Percentiles rank a stretch among this genome's conserved stretches.
phyloP scores from a whole-genome alignment of 2,113 vertebrate species.

The Psilopogon haemacephalus region DNA sequence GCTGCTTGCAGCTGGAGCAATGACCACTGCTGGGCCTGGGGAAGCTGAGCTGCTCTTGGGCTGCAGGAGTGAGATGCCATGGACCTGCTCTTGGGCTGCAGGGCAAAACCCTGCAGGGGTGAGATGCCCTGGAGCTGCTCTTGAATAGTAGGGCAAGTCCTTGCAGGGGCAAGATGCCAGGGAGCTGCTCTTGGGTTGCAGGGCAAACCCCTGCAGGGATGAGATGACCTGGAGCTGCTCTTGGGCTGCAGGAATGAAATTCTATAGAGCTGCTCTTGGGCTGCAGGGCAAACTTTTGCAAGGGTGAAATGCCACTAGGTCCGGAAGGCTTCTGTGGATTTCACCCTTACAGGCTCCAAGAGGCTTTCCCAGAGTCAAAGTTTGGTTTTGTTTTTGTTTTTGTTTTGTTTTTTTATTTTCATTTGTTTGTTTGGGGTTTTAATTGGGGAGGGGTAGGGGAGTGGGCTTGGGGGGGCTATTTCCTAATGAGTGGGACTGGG shows the following conservation, averaged over 20 bases:
- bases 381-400: background rate
- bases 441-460: background rate
- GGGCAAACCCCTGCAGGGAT: no score
- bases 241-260: no score
- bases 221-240: no score
- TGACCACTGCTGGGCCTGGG: rapidly evolving
- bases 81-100: no score
- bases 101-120: no score
- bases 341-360: background rate
- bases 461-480: background rate
- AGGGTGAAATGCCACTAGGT: background rate
- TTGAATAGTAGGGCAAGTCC: no score
- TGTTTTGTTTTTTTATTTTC: background rate
- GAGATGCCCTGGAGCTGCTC: no score
- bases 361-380: background rate
- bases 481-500: constrained; percentile 15
- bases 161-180: no score
- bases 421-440: background rate
- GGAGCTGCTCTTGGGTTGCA: no score
- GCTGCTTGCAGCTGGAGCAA: background rate
- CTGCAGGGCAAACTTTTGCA: no score
- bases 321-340: rapidly evolving
- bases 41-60: background rate
- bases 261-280: background rate
- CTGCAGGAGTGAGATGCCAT: background rate